Conservation (phyloP, 2,113 vertebrate genomes). For the Himantopus leucocephalus region DNA sequence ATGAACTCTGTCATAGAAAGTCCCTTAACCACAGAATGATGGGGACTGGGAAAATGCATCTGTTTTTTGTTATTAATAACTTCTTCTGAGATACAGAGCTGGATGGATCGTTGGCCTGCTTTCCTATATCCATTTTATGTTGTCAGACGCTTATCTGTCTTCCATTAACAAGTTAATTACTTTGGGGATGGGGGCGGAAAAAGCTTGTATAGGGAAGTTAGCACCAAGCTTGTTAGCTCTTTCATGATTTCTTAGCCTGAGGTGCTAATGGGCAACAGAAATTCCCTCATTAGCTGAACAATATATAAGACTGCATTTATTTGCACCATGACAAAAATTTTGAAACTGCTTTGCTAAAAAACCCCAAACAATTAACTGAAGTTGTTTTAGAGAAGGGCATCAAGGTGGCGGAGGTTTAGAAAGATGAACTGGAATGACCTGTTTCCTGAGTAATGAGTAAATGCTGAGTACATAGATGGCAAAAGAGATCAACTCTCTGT, state of each 20-base stretch:
- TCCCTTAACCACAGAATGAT: background rate
- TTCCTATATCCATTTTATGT: background rate
- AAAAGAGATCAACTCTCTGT: background rate
- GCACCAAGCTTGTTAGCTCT: background rate
- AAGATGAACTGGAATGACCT: background rate
- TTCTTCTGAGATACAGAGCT: background rate
- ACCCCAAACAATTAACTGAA: background rate
- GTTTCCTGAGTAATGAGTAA: background rate
- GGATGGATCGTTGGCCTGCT: background rate
- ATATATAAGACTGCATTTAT: background rate
- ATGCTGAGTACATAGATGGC: background rate
- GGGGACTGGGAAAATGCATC: background rate
- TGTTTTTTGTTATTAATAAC: background rate
- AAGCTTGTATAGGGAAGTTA: background rate
- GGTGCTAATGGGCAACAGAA: background rate
- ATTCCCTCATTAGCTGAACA: background rate
- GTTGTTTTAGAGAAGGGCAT: background rate
- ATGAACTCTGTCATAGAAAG: background rate
- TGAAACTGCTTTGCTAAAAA: background rate
- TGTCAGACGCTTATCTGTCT: background rate
- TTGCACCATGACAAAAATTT: background rate
- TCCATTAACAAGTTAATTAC: background rate
- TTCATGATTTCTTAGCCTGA: background rate
- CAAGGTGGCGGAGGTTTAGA: background rate
- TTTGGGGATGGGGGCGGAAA: background rate